Percentiles rank a stretch among this genome's conserved stretches.
Conservation (phyloP, 2,797 vertebrate species). For the Martes flavigula region DNA sequence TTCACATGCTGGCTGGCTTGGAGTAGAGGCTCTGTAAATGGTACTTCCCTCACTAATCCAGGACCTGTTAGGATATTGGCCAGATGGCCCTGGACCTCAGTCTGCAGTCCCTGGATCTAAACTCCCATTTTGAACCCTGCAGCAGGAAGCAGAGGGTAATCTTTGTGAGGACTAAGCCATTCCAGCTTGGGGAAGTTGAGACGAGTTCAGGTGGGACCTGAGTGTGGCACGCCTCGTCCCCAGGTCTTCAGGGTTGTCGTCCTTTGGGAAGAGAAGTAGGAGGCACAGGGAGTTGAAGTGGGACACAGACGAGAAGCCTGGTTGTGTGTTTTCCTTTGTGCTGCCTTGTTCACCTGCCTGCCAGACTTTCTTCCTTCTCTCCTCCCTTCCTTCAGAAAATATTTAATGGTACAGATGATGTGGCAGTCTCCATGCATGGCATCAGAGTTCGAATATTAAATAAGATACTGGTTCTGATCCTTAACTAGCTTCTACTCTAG, state of each 20-base stretch:
- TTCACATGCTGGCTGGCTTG: not conserved
- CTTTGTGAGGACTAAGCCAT: not conserved
- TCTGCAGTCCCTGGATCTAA: no score
- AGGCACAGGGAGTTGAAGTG: accelerated
- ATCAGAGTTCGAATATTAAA: not conserved
- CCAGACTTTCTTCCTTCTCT: not conserved
- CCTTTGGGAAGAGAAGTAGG: not conserved
- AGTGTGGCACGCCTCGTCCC: no score
- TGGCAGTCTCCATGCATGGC: not conserved
- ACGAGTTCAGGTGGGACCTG: not conserved
- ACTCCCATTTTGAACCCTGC: not conserved
- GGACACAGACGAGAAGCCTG: not conserved
- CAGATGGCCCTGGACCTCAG: not conserved
- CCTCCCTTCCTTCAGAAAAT: not conserved
- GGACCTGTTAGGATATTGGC: not conserved
- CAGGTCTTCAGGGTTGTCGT: not conserved
- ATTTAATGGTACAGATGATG: not conserved
- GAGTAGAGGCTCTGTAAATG: not conserved
- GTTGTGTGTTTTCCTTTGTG: not conserved
- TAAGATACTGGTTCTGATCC: not conserved
- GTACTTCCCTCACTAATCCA: not conserved
- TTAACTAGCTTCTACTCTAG: not conserved
- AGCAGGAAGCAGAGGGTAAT: not conserved
- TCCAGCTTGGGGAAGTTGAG: not conserved
- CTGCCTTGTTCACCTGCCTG: not conserved